Base-by-base conservation (phyloP, 2,888 invertebrate species). In the Tachina grossa region DNA sequence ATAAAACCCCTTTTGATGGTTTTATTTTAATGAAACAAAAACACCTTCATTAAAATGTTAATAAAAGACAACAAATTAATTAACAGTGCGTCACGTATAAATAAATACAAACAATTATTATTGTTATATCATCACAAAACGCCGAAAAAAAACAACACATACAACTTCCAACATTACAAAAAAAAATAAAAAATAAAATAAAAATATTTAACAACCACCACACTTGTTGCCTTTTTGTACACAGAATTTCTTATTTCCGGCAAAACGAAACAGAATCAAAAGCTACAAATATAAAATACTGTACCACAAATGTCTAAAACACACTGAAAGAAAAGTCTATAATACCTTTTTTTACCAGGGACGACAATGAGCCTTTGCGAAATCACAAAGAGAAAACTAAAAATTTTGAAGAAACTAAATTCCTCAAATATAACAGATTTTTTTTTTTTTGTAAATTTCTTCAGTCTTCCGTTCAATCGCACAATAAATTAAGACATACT, bases 221-320 rank as follows among this genome's bases (percentile, higher is more conserved):
- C 31, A 31, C 65, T 66, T 76, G 69, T 76, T 84, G 61, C 55
- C 41, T 75, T 76, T n/a, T 76, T 31, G 2, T 63, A 63, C 55
- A 43, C 49, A 85, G 78, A 85, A 85, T 85, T 85, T 85, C 82
- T 85, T 85, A 82, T 85, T 82, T 85, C 85, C 85, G 85, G 63
- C 74, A 75, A 75, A 76, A 63, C 43, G 16, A 63, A 39, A 16
- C 16, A 68, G 47, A 63, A 72, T 41, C 39, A 78, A 61, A 57
- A 22, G 16, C 10, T 72, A 55, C 19, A 43, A 11, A 51, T 41
- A n/a, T n/a, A 65, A 11, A 45, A 11, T 39, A 82, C 39, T 63
- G 45, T 61, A 45, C 16, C 31, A 47, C 0, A 11, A 47, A 31
- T 14, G 11, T 19, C 19, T 6, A 22, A 59, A 11, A 19, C n/a